phyloP scores from a whole-genome alignment of 2,888 invertebrate genomes.

The Drosophila antonietae region DNA sequence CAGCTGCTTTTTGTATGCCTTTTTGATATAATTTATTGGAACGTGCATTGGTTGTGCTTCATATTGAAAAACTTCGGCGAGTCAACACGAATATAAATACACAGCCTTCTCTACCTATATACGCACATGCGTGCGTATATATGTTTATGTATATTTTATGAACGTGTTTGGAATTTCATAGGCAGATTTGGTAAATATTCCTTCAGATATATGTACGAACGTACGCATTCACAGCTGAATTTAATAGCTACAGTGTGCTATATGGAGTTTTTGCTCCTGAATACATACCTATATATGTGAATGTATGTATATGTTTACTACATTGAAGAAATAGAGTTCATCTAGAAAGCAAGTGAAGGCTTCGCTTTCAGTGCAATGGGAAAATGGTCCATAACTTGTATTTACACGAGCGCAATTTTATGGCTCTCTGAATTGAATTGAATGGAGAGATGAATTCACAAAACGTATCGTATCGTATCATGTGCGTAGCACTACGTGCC shows the following conservation, averaged over 20 bases:
- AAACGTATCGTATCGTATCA: slow-evolving; percentile 59
- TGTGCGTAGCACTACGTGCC: slow-evolving; percentile 60
- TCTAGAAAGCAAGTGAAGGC: slow-evolving; percentile 33
- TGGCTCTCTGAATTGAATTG: slow-evolving; percentile 45
- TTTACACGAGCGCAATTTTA: slow-evolving; percentile 41
- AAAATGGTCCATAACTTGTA: slow-evolving; percentile 54
- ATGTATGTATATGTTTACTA: background rate
- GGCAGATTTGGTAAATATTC: slow-evolving; percentile 28
- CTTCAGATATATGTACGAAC: slow-evolving; percentile 27
- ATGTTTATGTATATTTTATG: slow-evolving; percentile 47
- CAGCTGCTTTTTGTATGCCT: slow-evolving; percentile 23
- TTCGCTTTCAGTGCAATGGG: slow-evolving; percentile 32
- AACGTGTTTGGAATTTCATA: slow-evolving; percentile 65
- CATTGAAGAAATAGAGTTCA: background rate
- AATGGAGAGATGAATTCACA: slow-evolving; percentile 28
- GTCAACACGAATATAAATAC: slow-evolving; percentile 41
- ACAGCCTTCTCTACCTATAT: slow-evolving; percentile 9
- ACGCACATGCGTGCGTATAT: slow-evolving; percentile 2
- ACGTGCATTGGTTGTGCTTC: slow-evolving; percentile 60
- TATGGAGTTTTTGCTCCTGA: slow-evolving; percentile 15
- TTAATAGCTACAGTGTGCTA: slow-evolving; percentile 37
- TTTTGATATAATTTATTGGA: slow-evolving; percentile 67
- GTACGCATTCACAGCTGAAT: slow-evolving; percentile 57
- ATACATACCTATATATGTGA: background rate
- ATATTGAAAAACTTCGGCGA: slow-evolving; percentile 41